Percentiles rank a stretch among this genome's conserved stretches.
These are phyloP conservation scores for Erythrocercus mccallii DNA, from an alignment of 2,113 vertebrate species.

Conservation along the genomic window DNA sequence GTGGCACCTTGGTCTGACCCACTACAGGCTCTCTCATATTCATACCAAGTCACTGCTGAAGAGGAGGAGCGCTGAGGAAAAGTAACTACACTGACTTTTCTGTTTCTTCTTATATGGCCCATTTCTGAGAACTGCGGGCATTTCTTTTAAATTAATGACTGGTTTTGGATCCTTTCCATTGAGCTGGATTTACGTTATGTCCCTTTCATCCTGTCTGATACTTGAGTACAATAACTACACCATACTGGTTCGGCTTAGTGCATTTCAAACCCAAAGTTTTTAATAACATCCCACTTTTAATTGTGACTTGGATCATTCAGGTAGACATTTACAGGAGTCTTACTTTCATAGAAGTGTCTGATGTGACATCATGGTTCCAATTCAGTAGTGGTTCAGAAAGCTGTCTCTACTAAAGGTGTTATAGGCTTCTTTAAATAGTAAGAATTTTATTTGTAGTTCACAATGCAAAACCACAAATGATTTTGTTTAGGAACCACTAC, in stretches of 20 bases:
- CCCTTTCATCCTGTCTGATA: background rate
- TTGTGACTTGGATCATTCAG: background rate
- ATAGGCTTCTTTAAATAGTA: background rate
- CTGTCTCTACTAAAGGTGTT: background rate
- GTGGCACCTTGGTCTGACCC: background rate
- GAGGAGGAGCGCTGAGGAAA: background rate
- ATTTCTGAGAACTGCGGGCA: background rate
- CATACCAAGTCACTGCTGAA: background rate
- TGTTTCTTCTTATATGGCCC: background rate
- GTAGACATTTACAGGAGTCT: background rate
- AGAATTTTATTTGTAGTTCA: background rate
- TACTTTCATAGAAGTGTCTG: background rate
- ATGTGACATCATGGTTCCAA: background rate
- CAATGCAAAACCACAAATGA: background rate
- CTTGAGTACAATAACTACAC: background rate
- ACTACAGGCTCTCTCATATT: background rate
- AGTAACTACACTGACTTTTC: background rate
- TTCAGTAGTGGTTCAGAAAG: background rate
- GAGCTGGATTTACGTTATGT: background rate
- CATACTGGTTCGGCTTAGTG: background rate
- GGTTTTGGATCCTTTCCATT: background rate
- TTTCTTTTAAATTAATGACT: background rate
- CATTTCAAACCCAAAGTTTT: background rate
- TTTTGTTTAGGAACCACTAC: background rate
- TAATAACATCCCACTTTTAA: background rate